phyloP scores from a whole-genome alignment of 2,888 invertebrate species.

The Sphaerophoria rueppellii region DNA sequence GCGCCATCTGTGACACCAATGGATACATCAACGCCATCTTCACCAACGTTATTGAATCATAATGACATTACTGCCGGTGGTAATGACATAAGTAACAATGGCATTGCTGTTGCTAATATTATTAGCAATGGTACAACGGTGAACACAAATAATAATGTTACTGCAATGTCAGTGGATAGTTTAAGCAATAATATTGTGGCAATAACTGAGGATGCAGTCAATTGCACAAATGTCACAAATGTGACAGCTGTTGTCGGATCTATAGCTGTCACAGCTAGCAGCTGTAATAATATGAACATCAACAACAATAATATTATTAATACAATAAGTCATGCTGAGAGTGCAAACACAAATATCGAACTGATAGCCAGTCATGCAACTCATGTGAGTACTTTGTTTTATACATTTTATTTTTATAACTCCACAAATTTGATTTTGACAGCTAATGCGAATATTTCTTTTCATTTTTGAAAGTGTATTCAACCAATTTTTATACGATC shows the following conservation, averaged over 20 bases:
- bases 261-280: conserved; percentile 58
- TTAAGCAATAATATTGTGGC: conserved; percentile 69
- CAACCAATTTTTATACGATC: too few relatives aligned
- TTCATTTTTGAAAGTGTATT: background rate
- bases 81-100: conserved; percentile 8
- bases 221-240: conserved; percentile 40
- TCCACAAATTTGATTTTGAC: background rate
- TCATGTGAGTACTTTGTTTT: conserved; percentile 63
- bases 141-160: conserved; percentile 42
- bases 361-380: conserved; percentile 71
- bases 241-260: conserved; percentile 44
- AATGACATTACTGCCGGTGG: conserved; percentile 1
- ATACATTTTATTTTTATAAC: background rate
- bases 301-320: conserved; percentile 46
- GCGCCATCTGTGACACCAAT: conserved; percentile 30
- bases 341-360: conserved; percentile 68
- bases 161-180: conserved; percentile 66
- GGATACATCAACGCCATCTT: conserved; percentile 54
- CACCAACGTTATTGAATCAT: conserved; percentile 30
- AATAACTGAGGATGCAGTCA: conserved; percentile 35
- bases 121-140: conserved; percentile 60
- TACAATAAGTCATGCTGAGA: conserved; percentile 65
- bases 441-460: too few relatives aligned
- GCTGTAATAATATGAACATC: conserved; percentile 33
- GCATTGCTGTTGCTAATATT: conserved; percentile 19